Conservation (phyloP, 1,140 invertebrate species). For the Samia ricini region DNA sequence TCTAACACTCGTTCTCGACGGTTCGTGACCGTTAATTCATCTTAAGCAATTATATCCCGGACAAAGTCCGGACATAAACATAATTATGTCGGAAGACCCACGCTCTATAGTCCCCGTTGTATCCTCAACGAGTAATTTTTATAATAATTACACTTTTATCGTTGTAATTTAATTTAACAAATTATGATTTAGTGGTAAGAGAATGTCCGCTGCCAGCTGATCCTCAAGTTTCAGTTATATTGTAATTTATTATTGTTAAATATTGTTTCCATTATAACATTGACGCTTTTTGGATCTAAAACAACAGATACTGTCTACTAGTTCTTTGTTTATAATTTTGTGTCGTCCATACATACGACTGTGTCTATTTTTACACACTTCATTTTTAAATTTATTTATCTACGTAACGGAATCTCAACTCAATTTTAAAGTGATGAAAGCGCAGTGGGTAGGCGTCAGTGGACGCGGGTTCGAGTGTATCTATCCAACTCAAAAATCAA, state of each 20-base stretch:
- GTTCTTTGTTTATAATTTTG: too few relatives aligned
- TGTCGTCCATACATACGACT: too few relatives aligned
- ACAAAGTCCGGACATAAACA: slow-evolving; percentile 1
- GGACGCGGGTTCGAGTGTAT: too few relatives aligned
- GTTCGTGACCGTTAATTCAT: background rate
- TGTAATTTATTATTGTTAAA: background rate
- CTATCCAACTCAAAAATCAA: too few relatives aligned
- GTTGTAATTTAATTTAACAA: background rate
- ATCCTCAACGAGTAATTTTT: background rate
- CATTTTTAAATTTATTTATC: too few relatives aligned
- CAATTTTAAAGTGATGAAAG: too few relatives aligned
- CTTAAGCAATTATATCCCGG: background rate
- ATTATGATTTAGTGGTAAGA: background rate
- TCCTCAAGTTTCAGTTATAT: background rate
- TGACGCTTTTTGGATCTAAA: too few relatives aligned
- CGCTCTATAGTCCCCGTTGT: background rate
- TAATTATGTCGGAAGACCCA: background rate
- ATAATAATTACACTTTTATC: background rate
- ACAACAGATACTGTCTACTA: too few relatives aligned
- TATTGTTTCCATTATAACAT: too few relatives aligned
- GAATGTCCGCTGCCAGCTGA: background rate
- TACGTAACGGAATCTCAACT: too few relatives aligned
- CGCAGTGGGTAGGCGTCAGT: too few relatives aligned
- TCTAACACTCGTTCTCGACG: background rate
- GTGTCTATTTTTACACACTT: too few relatives aligned